Conservation (phyloP, 2,888 invertebrate species). For the Drosophila melanocephala region DNA sequence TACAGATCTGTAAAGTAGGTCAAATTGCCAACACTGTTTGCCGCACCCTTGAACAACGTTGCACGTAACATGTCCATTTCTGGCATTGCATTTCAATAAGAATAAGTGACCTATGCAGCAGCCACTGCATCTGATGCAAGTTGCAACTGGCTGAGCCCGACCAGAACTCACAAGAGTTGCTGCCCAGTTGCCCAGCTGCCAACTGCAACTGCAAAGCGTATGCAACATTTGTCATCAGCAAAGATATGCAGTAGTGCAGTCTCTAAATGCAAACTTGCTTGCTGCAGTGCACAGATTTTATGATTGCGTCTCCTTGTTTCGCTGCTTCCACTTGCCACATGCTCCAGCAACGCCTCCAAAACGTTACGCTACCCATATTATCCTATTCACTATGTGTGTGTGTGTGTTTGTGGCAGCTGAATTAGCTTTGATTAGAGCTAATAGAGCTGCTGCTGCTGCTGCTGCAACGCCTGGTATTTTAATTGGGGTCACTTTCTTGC, state of each 20-base stretch:
- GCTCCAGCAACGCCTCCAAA: slow-evolving; percentile 11
- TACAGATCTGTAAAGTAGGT: not conserved
- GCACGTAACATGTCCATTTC: slow-evolving; percentile 1
- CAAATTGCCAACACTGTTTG: slow-evolving; percentile 3
- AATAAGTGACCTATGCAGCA: slow-evolving; percentile 46
- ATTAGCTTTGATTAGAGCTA: slow-evolving; percentile 71
- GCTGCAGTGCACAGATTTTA: slow-evolving; percentile 57
- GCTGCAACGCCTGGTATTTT: slow-evolving; percentile 18
- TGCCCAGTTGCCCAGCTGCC: slow-evolving; percentile 12
- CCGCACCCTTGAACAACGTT: slow-evolving; percentile 19
- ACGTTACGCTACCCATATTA: slow-evolving; percentile 29
- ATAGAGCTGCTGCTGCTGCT: slow-evolving; percentile 53
- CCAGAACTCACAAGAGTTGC: not conserved
- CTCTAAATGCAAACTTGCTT: slow-evolving; percentile 26
- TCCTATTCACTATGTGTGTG: slow-evolving; percentile 49
- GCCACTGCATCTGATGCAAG: slow-evolving; percentile 10
- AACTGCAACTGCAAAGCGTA: slow-evolving; percentile 36
- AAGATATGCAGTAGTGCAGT: slow-evolving; percentile 30
- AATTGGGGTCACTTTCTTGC: slow-evolving; percentile 15
- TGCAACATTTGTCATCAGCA: slow-evolving; percentile 70
- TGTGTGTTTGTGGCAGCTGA: slow-evolving; percentile 39
- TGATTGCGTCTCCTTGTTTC: slow-evolving; percentile 49
- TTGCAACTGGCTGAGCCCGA: slow-evolving; percentile 14
- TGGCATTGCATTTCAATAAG: slow-evolving; percentile 51
- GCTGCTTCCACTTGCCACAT: slow-evolving; percentile 29